phyloP scores from a whole-genome alignment of 1,140 invertebrate genomes.

The Leguminivora glycinivorella region DNA sequence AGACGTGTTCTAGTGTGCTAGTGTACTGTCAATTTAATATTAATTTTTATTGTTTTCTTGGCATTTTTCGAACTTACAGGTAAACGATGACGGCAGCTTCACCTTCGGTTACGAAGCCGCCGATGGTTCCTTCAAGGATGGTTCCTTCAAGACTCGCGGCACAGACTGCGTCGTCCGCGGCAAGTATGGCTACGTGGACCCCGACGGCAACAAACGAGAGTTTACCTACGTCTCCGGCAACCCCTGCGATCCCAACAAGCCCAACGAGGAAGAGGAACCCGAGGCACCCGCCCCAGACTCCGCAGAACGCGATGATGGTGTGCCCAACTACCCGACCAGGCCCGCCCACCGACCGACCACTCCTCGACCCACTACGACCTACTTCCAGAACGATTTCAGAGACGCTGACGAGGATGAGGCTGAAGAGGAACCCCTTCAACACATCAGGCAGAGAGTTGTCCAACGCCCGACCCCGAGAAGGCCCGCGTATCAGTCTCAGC shows the following conservation, averaged over 20 bases:
- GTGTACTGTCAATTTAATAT: not conserved
- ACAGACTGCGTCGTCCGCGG: slow-evolving; percentile 92
- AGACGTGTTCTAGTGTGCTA: no score
- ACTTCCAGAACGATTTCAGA: slow-evolving; percentile 84
- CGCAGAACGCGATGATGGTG: slow-evolving; percentile 81
- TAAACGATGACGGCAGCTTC: slow-evolving; percentile 91
- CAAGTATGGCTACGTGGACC: slow-evolving; percentile 93
- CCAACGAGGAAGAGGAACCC: slow-evolving; percentile 81
- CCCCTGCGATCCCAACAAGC: slow-evolving; percentile 90
- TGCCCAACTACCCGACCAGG: slow-evolving; percentile 84
- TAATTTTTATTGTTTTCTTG: not conserved
- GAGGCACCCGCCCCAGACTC: slow-evolving; percentile 67
- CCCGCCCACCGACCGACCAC: slow-evolving; percentile 78
- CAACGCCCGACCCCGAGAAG: slow-evolving; percentile 66
- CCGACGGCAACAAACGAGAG: slow-evolving; percentile 91
- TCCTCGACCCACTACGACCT: slow-evolving; percentile 81
- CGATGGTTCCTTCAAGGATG: slow-evolving; percentile 94
- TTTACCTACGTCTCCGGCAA: slow-evolving; percentile 96
- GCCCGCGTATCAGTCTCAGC: slow-evolving; percentile 75
- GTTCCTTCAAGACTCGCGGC: slow-evolving; percentile 90
- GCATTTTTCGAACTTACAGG: slow-evolving; percentile 54
- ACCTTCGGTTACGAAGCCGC: slow-evolving; percentile 92
- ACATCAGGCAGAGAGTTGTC: slow-evolving; percentile 71
- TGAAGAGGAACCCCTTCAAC: slow-evolving; percentile 79
- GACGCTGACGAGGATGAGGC: slow-evolving; percentile 81